Conservation (phyloP, 2,888 invertebrate genomes). For the Acronicta aceris region DNA sequence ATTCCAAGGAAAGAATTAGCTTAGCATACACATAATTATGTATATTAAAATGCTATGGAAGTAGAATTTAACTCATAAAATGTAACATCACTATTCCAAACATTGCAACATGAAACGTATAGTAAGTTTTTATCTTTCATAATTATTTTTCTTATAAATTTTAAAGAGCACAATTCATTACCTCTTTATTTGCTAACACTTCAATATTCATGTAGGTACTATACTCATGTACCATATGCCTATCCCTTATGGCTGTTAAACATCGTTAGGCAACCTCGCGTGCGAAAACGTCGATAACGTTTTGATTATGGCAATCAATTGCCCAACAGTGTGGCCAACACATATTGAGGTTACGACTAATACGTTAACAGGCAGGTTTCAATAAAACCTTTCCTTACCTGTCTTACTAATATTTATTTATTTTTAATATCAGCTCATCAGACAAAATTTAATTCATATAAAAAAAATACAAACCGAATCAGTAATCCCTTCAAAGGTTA, state of each 20-base stretch:
- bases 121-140: no score
- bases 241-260: conserved; percentile 40
- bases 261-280: conserved; percentile 62
- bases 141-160: no score
- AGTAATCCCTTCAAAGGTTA: no score
- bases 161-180: neutral
- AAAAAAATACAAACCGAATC: no score
- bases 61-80: no score
- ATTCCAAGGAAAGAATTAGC: no score
- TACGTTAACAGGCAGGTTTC: conserved; percentile 42
- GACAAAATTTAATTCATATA: no score
- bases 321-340: conserved; percentile 48
- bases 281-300: conserved; percentile 67
- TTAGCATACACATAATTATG: no score
- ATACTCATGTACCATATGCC: conserved; percentile 21
- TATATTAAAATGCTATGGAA: no score
- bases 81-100: no score
- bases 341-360: conserved; percentile 56
- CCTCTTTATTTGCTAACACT: conserved; percentile 33
- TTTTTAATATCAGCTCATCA: neutral
- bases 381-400: conserved; percentile 19
- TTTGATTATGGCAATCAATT: conserved; percentile 61
- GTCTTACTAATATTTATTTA: neutral
- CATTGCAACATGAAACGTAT: no score
- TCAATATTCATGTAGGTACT: conserved; percentile 37